Conservation (phyloP, 1,140 invertebrate species). For the Rhyacophila brunnea region DNA sequence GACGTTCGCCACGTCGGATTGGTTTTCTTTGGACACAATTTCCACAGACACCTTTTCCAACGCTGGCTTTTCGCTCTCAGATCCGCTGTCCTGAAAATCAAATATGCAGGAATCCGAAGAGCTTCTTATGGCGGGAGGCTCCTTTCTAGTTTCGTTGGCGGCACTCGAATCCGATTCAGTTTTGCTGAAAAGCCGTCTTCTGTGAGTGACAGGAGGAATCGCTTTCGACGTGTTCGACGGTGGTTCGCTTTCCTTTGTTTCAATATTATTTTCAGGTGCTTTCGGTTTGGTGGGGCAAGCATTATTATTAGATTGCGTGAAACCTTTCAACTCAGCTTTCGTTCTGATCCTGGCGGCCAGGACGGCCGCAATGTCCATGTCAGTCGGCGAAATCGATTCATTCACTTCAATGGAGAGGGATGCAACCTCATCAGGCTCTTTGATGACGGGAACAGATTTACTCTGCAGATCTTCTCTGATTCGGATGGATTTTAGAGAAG, state of each 20-base stretch:
- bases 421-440: slow-evolving; percentile 1
- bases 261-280: background rate
- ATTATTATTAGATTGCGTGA: slow-evolving; percentile 37
- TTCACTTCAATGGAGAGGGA: background rate
- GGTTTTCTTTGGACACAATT: slow-evolving; percentile 3
- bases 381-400: slow-evolving; percentile 46
- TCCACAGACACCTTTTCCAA: background rate
- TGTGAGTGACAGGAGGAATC: slow-evolving; percentile 7
- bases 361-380: slow-evolving; percentile 25
- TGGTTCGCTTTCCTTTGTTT: slow-evolving; percentile 7
- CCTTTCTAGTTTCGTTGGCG: slow-evolving; percentile 23
- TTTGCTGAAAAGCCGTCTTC: slow-evolving; percentile 29
- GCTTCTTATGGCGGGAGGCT: slow-evolving; percentile 13
- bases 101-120: slow-evolving; percentile 32
- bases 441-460: slow-evolving; percentile 2
- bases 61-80: slow-evolving; percentile 42
- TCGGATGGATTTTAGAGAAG: slow-evolving; percentile 15
- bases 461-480: slow-evolving; percentile 30
- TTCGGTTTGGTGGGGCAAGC: background rate
- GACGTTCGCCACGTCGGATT: background rate
- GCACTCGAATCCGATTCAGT: slow-evolving; percentile 24
- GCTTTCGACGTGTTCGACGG: background rate
- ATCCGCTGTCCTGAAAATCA: slow-evolving; percentile 40
- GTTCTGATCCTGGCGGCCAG: slow-evolving; percentile 74
- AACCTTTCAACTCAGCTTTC: slow-evolving; percentile 79